Evolutionary conservation across 2,888 invertebrate species (phyloP).

Genomic region (Rambutsinella grinnellia): DNA sequence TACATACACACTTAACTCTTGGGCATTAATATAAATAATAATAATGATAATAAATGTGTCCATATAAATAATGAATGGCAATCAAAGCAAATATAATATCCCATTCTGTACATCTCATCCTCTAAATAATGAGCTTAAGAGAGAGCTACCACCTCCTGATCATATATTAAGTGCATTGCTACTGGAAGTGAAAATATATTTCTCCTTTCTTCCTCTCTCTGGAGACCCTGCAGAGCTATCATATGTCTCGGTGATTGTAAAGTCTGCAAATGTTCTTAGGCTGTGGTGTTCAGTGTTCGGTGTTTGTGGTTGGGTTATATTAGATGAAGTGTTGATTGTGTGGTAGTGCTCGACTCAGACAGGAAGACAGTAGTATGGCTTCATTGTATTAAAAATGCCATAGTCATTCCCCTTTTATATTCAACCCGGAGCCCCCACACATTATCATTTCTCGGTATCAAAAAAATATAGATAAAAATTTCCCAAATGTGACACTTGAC

Average conservation of each 20-base stretch:
- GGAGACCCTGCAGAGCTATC: not conserved
- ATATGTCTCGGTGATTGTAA: not conserved
- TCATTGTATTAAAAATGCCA: not conserved
- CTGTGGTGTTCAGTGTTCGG: not conserved
- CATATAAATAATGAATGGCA: conserved; percentile 6
- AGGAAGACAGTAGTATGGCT: not conserved
- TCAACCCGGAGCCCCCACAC: not conserved
- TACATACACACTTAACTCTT: not conserved
- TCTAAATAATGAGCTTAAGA: not conserved
- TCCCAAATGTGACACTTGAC: conserved; percentile 54
- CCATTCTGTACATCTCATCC: not conserved
- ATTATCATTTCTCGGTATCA: conserved; percentile 11
- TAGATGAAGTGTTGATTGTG: not conserved
- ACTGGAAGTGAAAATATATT: not conserved
- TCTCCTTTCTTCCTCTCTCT: too few relatives aligned
- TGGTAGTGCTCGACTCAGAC: not conserved
- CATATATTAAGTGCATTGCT: not conserved
- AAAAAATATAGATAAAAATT: conserved; percentile 50
- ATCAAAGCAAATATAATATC: conserved; percentile 21
- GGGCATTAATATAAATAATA: not conserved
- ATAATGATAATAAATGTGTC: conserved; percentile 21
- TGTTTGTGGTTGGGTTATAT: not conserved
- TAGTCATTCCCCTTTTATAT: not conserved
- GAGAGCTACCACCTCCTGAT: not conserved
- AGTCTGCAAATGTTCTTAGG: not conserved